Base-by-base conservation (phyloP, 2,113 vertebrate species). In the Etheostoma cragini region DNA sequence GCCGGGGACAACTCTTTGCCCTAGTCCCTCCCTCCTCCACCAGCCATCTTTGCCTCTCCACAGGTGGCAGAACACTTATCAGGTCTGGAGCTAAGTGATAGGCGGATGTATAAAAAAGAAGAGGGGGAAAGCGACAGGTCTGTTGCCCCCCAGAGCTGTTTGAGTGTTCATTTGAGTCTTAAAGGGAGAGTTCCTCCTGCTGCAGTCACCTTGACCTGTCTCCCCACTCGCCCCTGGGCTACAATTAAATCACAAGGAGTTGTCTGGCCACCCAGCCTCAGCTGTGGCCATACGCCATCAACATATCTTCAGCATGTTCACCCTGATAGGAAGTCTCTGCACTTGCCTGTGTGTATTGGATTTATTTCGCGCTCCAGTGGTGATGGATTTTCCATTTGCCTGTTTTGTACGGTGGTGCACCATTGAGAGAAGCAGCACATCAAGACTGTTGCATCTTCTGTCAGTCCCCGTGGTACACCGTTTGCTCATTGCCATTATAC, bases 361-460 rank as follows among this genome's bases (percentile, higher is more conserved):
- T 89, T 89, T 84, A 83, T 87, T 88, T 87, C 72, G 61, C 42
- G 85, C 81, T 84, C 79, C 76, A 54, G 21, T 38, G 6, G 82
- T 84, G 89, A 90, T 85, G 86, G 89, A 88, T 92, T 91, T 91
- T 79, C 77, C 88, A 82, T 91, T 91, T 87, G 56, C 76, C 64
- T 71, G 30, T 78, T 83, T 83, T 82, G 73, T 87, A 3, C 16
- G n/a, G 46, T 6, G 54, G 60, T 16, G 35, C 38, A 61, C 64
- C 66, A 67, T 81, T 65, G 68, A 80, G 67, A 68, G 71, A 67
- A 47, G 75, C 60, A 3, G 56, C 82, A 71, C 70, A 74, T 87
- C n/a, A 52, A 72, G 58, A 82, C 74, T 16, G 72, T 78, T 81
- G 80, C 79, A 67, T 90, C 81, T 76, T 63, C 80, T 77, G 84